Percentiles rank a stretch among this genome's conserved stretches.
These are phyloP conservation scores for Drosophila pseudoananassae DNA, from an alignment of 1,140 invertebrate species.

Conservation along the genomic window DNA sequence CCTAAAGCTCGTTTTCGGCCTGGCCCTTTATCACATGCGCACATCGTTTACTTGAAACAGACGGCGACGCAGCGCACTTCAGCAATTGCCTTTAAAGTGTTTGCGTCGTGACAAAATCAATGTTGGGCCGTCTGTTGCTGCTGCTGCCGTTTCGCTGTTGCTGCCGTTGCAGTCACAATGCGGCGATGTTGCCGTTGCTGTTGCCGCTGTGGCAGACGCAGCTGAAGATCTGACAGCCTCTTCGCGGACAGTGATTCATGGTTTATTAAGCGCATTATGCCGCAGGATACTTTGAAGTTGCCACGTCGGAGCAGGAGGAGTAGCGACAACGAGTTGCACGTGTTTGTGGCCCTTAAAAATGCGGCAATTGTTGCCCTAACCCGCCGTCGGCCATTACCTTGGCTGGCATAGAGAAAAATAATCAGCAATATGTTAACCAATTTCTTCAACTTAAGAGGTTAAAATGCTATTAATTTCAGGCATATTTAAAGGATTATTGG, in stretches of 20 bases:
- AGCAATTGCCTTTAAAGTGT: slow-evolving; percentile 82
- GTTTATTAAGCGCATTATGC: slow-evolving; percentile 84
- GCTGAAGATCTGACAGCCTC: slow-evolving; percentile 64
- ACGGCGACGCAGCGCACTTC: slow-evolving; percentile 67
- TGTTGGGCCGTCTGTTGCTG: slow-evolving; percentile 61
- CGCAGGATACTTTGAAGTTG: slow-evolving; percentile 80
- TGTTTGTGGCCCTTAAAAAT: slow-evolving; percentile 58
- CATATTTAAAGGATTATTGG: background rate
- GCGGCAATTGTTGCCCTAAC: slow-evolving; percentile 41
- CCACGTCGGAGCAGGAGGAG: slow-evolving; percentile 5
- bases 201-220: slow-evolving; percentile 19
- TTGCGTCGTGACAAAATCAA: slow-evolving; percentile 84
- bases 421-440: background rate
- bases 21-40: slow-evolving; percentile 81
- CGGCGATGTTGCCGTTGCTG: background rate
- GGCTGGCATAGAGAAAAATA: slow-evolving; percentile 7
- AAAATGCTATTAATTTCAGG: background rate
- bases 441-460: background rate
- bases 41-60: slow-evolving; percentile 73
- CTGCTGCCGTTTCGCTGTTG: slow-evolving; percentile 39
- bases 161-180: slow-evolving; percentile 16
- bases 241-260: slow-evolving; percentile 83
- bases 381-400: slow-evolving; percentile 66
- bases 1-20: slow-evolving; percentile 45
- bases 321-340: slow-evolving; percentile 42